Evolutionary conservation across 2,113 vertebrate species (phyloP).

Genomic region (Neoarius graeffei): DNA sequence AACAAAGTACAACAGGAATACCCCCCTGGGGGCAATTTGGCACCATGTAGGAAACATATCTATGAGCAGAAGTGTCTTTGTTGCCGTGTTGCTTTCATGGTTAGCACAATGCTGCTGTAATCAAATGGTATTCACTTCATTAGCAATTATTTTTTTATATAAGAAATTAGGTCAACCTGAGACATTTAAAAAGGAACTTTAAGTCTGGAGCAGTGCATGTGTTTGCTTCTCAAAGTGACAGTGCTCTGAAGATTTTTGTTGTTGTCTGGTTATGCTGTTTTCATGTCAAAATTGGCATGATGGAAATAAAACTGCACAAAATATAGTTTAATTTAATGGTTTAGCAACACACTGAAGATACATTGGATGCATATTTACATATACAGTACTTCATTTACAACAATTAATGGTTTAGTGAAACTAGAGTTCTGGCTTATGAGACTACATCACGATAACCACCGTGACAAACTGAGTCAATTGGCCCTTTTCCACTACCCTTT

Average conservation of each 20-base stretch:
- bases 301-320: no score
- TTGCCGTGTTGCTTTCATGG: neutral
- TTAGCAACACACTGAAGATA: neutral
- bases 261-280: no score
- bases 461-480: neutral
- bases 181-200: neutral
- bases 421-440: neutral
- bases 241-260: no score
- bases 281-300: no score
- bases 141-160: neutral
- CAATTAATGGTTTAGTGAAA: neutral
- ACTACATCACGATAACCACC: neutral
- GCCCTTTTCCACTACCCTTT: no score
- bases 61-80: neutral
- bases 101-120: neutral
- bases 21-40: neutral
- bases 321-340: no score
- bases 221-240: no score
- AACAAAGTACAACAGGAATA: neutral
- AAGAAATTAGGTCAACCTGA: neutral
- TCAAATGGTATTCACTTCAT: neutral
- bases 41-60: neutral
- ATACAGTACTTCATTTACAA: neutral
- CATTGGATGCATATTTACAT: neutral
- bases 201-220: neutral